phyloP scores from a whole-genome alignment of 1,140 invertebrate genomes.

The Lasioglossum baleicum region DNA sequence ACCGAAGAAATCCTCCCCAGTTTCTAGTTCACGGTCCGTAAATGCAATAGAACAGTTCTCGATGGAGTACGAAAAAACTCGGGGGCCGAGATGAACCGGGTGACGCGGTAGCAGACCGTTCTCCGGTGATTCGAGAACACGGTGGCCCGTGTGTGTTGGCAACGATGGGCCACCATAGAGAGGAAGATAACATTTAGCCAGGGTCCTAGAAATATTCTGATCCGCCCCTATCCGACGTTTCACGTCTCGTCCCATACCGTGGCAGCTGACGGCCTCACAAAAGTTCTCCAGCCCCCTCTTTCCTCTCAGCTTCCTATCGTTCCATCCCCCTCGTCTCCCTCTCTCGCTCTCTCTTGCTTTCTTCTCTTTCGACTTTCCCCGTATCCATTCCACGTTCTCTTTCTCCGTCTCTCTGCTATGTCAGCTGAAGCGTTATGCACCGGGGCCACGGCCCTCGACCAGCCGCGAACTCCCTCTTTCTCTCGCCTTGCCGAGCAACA shows the following conservation, averaged over 20 bases:
- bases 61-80: slow-evolving; percentile 40
- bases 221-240: slow-evolving; percentile 67
- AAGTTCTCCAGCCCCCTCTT: slow-evolving; percentile 59
- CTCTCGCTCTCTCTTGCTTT: slow-evolving; percentile 27
- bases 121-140: slow-evolving; percentile 22
- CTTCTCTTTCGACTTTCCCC: neutral
- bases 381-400: neutral
- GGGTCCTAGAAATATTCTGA: slow-evolving; percentile 74
- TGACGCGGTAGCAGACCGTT: neutral
- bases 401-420: neutral
- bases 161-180: slow-evolving; percentile 21
- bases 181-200: slow-evolving; percentile 72
- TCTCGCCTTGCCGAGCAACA: slow-evolving; percentile 56
- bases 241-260: slow-evolving; percentile 37
- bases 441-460: slow-evolving; percentile 34
- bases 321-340: slow-evolving; percentile 17
- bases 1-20: neutral
- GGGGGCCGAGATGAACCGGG: slow-evolving; percentile 42
- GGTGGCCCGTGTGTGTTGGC: neutral
- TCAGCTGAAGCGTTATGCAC: slow-evolving; percentile 48
- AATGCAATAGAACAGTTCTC: slow-evolving; percentile 47
- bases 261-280: slow-evolving; percentile 74
- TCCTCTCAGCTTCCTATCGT: slow-evolving; percentile 11
- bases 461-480: slow-evolving; percentile 36
- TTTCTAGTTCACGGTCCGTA: slow-evolving; percentile 44